Evolutionary conservation across 2,888 invertebrate genomes (phyloP), one percentile per base, ranked within the genome.

Genomic region (Antheraea assamensis): DNA sequence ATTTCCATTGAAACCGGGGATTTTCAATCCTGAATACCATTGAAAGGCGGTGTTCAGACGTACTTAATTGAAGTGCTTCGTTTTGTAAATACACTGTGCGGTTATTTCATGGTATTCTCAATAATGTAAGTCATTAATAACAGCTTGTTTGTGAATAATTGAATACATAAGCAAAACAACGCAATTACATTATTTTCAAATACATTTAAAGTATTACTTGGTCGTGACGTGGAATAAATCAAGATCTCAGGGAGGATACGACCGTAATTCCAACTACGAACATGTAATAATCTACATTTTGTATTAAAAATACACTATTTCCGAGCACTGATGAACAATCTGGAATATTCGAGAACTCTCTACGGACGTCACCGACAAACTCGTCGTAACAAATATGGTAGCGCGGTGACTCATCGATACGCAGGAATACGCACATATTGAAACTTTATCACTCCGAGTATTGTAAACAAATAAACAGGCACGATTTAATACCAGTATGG

Each of bases 1-100:
- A 77, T 79, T 74, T 71, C 74, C 74, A 72, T 76, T 80, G 77
- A 79, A 79, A 78, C 76, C 72, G 80, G 66, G 75, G 76, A 64
- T 76, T 80, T 80, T 82, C 77, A 77, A 77, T 72, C 77, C 66
- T 71, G 47, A 74, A 42, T 71, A 76, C 73, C 74, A 47, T 75
- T 74, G 78, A 78, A 76, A 66, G 74, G 30, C 52, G 71, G 31
- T 47, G 75, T 71, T 49, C 58, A 75, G 58, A 72, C 73, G 73
- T 72, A 81, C 76, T 13, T 64, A 79, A 81, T 77, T 76, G 77
- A 52, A 75, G 71, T 72, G 76, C n/a, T 49, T 21, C 52, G 30
- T 66, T 70, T 70, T 71, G 74, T 71, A 49, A 68, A 74, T 49
- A 74, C 61, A 71, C 58, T 73, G 70, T 70, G 73, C 68, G 70